These are phyloP conservation scores for Brachypodius melanocephalos DNA, from an alignment of 2,113 vertebrate species.

Conservation along the genomic window DNA sequence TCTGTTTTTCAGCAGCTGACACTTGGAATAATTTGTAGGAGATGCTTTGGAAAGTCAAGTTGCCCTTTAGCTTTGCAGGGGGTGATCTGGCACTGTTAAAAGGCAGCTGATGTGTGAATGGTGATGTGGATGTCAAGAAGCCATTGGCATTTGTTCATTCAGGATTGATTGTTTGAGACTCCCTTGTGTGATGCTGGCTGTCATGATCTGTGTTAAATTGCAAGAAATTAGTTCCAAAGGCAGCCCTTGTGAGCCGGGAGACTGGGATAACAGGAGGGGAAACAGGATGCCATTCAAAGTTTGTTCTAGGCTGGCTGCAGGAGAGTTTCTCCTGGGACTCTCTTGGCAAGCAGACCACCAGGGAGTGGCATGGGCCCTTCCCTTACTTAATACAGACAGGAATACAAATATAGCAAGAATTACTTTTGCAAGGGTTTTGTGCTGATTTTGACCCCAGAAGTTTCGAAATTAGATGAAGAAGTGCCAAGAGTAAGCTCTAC, in stretches of 20 bases:
- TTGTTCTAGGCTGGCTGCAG: neutral
- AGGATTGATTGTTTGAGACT: neutral
- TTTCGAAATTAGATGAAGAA: neutral
- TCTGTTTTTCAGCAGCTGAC: neutral
- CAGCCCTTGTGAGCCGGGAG: neutral
- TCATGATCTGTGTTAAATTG: neutral
- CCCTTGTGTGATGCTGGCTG: neutral
- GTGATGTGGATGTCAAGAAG: neutral
- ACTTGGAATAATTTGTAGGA: neutral
- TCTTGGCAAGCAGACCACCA: neutral
- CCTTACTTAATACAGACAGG: neutral
- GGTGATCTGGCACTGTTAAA: neutral
- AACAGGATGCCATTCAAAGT: neutral
- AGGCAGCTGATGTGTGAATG: neutral
- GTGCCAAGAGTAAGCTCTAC: neutral
- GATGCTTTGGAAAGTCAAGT: neutral
- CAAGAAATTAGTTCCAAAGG: neutral
- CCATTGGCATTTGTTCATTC: neutral
- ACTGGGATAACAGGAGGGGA: neutral
- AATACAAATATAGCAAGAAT: neutral
- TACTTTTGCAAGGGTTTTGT: conserved; percentile 44
- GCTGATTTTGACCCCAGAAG: conserved; percentile 18
- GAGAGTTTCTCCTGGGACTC: neutral
- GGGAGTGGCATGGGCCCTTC: neutral
- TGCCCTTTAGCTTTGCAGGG: neutral